Base-by-base conservation (phyloP, 2,888 invertebrate genomes). In the Eilema sororculum region DNA sequence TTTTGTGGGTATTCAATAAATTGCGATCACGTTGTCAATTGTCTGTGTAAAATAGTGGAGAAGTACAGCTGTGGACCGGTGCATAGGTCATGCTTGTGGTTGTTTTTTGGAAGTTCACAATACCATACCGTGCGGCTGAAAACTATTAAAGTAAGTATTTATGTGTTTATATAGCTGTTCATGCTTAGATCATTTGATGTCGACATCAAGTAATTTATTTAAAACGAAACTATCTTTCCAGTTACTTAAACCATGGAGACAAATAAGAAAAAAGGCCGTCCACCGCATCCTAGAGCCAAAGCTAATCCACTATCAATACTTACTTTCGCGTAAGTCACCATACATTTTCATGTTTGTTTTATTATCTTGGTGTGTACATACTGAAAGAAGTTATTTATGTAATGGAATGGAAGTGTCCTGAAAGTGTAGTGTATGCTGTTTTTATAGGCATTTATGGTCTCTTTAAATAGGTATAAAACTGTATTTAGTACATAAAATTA, bases 291-390 rank as follows among this genome's bases (percentile, higher is more conserved):
- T 0, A 94, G 97, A 83, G 96, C 96, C 80, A 95, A 90, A 79
- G 96, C 97, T 24, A 97, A 97, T 86, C 95, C 96, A n/a, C 80
- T 97, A 52, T 97, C 97, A 37, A 94, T 96, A n/a, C 88, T 96
- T 64, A 96, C 97, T 70, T 97, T 97, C 90, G 94, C 96, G 97
- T 97, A 94, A 96, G 96, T 95, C 56, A 0, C 52, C 9, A 52
- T 52, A n/a, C 20, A n/a, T 20, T 52, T 52, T n/a, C 20, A 52
- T 52, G 10, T 69, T 58, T 25, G 16, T 16, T 28, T 58, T 52
- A 46, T 46, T 46, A n/a, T 52, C 52, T 20, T 52, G 20, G 5
- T 20, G 20, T n/a, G 46, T 20, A 46, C 20, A n/a, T 52, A 9
- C n/a, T 52, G 52, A 52, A 6, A 20, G 16, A 46, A 20, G 5